Evolutionary conservation across 2,113 vertebrate genomes (phyloP), one percentile per base, ranked within the genome.

Genomic region (Marmota flaviventris): DNA sequence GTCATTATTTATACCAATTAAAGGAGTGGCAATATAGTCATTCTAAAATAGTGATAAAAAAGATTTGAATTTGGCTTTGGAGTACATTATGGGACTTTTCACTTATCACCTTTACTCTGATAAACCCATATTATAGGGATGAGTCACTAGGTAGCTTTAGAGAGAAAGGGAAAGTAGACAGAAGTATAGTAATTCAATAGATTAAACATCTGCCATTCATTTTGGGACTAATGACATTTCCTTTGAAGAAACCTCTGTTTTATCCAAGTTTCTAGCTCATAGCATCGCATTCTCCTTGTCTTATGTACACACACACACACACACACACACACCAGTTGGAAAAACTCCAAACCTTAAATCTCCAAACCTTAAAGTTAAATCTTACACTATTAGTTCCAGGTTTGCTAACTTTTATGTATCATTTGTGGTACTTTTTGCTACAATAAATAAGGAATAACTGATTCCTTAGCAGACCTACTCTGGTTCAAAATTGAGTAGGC

Each of bases 141-240:
- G 34, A 81, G 22, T 87, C 81, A 93, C 72, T 42, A 65, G 81
- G 5, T 70, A 75, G 29, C 58, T 85, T 45, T 45, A 61, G n/a
- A 73, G 5, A 73, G 20, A 87, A 81, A 82, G 67, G 9, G n/a
- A 91, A 88, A 96, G 45, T 22, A 91, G 29, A 17, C 76, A 93
- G 88, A 53, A 63, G 27, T 34, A 42, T 75, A 53, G 56, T 95
- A 81, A 94, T 96, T 92, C 82, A n/a, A 92, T 42, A 76, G 79
- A 4, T 39, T 93, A 72, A 67, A 73, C 3, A 84, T 25, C 25
- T 82, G 0, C 13, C 51, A 79, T 39, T 95, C 25, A 91, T 61
- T 85, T 2, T 67, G 25, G 22, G 1, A 8, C 22, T 87, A 72
- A 24, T 25, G 29, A 13, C 14, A 56, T 32, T 34, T 53, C 34